Evolutionary conservation across 1,140 invertebrate genomes (phyloP).

Genomic region (Zaprionus camerounensis): DNA sequence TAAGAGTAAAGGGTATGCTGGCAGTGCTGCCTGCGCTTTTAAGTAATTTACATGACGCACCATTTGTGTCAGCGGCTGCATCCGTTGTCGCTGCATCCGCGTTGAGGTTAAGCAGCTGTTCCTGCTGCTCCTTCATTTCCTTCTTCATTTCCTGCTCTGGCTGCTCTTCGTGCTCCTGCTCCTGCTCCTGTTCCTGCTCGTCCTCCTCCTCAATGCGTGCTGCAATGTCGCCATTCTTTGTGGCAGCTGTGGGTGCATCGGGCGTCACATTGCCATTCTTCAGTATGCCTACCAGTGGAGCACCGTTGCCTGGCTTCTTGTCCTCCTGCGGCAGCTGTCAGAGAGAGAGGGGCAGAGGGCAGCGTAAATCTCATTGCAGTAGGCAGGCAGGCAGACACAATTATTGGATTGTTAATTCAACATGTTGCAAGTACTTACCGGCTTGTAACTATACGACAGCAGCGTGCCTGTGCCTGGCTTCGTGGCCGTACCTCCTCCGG

Average conservation of each 20-base stretch:
- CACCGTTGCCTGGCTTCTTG: slow-evolving; percentile 75
- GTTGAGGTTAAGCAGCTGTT: slow-evolving; percentile 37
- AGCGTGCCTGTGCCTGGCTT: slow-evolving; percentile 23
- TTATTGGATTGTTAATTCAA: slow-evolving; percentile 42
- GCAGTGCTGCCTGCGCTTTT: slow-evolving; percentile 16
- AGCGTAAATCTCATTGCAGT: slow-evolving; percentile 11
- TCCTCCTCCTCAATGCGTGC: slow-evolving; percentile 70
- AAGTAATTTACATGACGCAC: slow-evolving; percentile 62
- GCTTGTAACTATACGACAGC: slow-evolving; percentile 79
- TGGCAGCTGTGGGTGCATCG: slow-evolving; percentile 47
- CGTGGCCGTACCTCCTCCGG: slow-evolving; percentile 12
- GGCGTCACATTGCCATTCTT: slow-evolving; percentile 78
- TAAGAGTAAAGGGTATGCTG: not conserved
- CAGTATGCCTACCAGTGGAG: slow-evolving; percentile 78
- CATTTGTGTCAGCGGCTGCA: slow-evolving; percentile 46
- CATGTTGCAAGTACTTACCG: slow-evolving; percentile 66
- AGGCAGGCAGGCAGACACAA: slow-evolving; percentile 27
- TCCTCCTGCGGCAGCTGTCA: slow-evolving; percentile 81
- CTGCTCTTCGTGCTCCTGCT: slow-evolving; percentile 45
- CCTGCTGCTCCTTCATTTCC: slow-evolving; percentile 20
- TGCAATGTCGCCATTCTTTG: slow-evolving; percentile 75
- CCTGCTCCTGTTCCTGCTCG: slow-evolving; percentile 56
- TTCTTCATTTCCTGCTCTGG: slow-evolving; percentile 12
- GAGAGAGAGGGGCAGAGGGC: not conserved
- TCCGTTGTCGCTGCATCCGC: slow-evolving; percentile 26